A percentile compares a stretch with the other conserved stretches of the same genome.
phyloP scores from a whole-genome alignment of 2,797 vertebrate genomes.

The Heliangelus exortis region DNA sequence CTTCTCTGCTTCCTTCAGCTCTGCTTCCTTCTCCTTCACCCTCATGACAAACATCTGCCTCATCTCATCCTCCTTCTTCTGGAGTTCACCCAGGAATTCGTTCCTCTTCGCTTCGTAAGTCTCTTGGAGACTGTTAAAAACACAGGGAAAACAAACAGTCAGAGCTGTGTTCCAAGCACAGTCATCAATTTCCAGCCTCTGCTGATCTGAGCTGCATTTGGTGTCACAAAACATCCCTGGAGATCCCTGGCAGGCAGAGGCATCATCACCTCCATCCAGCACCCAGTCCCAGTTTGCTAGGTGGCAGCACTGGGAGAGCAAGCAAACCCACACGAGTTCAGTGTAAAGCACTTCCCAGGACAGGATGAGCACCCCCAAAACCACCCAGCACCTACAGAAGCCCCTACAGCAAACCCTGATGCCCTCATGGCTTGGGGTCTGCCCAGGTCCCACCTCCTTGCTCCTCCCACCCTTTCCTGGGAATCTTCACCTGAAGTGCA shows the following conservation, averaged over 20 bases:
- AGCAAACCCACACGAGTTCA: neutral
- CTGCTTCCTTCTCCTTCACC: constrained; percentile 85
- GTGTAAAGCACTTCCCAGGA: neutral
- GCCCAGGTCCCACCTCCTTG: neutral
- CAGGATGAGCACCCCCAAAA: neutral
- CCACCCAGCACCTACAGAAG: fast-evolving
- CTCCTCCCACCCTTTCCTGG: neutral
- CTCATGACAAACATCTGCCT: constrained; percentile 87
- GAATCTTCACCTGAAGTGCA: fast-evolving
- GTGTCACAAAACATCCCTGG: fast-evolving
- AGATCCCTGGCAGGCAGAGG: neutral
- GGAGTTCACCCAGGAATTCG: constrained; percentile 83
- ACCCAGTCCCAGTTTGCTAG: neutral
- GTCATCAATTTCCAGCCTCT: neutral
- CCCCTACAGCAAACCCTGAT: neutral
- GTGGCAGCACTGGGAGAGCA: neutral
- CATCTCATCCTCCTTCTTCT: constrained; percentile 87
- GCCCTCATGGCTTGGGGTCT: neutral
- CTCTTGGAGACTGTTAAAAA: constrained; percentile 80
- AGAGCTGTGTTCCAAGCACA: neutral
- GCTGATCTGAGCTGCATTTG: fast-evolving
- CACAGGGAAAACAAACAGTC: neutral
- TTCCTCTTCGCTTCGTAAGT: constrained; percentile 86
- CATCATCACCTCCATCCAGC: fast-evolving
- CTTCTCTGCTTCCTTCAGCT: constrained; percentile 85